A percentile compares a stretch with the other conserved stretches of the same genome.
phyloP scores from a whole-genome alignment of 2,797 vertebrate species.

The Hemitrygon akajei region DNA sequence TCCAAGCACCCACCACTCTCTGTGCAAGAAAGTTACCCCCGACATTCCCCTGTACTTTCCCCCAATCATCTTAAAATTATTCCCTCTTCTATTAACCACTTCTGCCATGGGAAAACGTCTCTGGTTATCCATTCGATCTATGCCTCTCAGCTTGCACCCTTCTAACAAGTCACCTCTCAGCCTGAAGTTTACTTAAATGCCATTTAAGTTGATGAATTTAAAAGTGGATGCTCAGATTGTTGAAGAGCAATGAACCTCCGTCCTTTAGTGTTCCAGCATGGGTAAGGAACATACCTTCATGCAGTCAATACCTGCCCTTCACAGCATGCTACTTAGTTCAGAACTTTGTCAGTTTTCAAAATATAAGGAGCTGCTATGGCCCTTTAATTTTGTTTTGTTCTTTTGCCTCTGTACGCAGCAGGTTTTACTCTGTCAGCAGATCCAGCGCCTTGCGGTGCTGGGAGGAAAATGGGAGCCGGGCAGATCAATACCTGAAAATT shows the following conservation, averaged over 20 bases:
- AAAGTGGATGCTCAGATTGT: too few relatives aligned
- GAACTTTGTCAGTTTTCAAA: background rate
- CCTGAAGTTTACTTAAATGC: background rate
- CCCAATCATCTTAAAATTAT: too few relatives aligned
- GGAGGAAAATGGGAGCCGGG: conserved; percentile 39
- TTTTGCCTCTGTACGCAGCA: background rate
- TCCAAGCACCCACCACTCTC: too few relatives aligned
- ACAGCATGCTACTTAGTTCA: conserved; percentile 40
- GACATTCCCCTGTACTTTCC: too few relatives aligned
- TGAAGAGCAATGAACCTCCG: background rate
- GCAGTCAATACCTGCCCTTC: background rate
- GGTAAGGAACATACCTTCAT: background rate
- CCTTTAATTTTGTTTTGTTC: background rate
- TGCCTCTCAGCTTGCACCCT: too few relatives aligned
- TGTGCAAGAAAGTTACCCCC: too few relatives aligned
- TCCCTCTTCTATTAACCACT: too few relatives aligned
- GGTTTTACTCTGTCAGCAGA: background rate
- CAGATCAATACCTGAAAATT: conserved; percentile 60
- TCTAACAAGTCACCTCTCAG: too few relatives aligned
- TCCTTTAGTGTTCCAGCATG: background rate
- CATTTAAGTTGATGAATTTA: background rate
- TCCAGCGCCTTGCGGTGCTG: background rate
- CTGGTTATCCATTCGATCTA: too few relatives aligned
- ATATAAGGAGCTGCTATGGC: background rate
- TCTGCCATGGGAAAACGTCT: too few relatives aligned